Evolutionary conservation across 2,888 invertebrate species (phyloP).

Genomic region (Cephus spinipes): DNA sequence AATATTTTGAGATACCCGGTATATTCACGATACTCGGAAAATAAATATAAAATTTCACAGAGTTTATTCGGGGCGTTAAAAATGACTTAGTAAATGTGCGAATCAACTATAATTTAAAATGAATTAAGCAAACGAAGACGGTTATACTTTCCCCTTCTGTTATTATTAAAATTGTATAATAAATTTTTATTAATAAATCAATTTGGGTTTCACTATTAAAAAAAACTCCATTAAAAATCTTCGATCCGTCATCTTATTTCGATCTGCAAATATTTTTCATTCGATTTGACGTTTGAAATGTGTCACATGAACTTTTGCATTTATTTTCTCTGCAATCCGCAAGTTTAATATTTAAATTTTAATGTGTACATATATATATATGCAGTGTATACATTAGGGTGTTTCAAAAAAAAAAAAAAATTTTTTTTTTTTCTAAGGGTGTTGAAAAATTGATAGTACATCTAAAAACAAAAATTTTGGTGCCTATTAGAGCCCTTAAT

Average conservation of each 20-base stretch:
- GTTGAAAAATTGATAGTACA: no score
- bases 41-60: neutral
- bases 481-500: no score
- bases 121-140: neutral
- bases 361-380: slow-evolving; percentile 21
- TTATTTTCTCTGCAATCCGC: neutral
- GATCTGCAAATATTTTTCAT: neutral
- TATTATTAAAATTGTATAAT: neutral
- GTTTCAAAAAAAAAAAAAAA: no score
- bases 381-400: slow-evolving; percentile 3
- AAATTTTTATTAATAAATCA: neutral
- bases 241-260: neutral
- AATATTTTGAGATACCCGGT: neutral
- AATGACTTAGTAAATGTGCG: neutral
- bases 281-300: neutral
- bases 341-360: slow-evolving; percentile 4
- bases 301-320: slow-evolving; percentile 9
- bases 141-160: neutral
- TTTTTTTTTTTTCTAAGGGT: no score
- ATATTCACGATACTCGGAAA: neutral
- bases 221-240: neutral
- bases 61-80: neutral
- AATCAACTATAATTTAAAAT: no score
- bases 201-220: neutral
- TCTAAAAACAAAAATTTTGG: no score